phyloP scores from a whole-genome alignment of 1,140 invertebrate genomes.

The Schmidtea mediterranea region DNA sequence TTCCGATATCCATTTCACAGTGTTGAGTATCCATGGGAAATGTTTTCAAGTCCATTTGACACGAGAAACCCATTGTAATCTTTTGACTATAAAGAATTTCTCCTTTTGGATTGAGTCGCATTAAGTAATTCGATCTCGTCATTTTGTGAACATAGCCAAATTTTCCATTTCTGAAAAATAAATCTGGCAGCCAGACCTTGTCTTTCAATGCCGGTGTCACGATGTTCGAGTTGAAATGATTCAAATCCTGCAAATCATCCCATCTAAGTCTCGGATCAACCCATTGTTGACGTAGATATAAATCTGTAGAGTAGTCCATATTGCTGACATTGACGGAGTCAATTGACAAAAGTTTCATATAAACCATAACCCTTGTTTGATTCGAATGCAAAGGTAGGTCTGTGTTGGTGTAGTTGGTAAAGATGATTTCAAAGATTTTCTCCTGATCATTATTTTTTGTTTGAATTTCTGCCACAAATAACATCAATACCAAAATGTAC shows the following conservation, averaged over 20 bases:
- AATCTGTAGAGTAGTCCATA: background rate
- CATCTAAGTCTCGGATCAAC: slow-evolving; percentile 11
- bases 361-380: background rate
- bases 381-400: no score
- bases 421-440: no score
- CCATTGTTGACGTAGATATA: slow-evolving; percentile 1
- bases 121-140: slow-evolving; percentile 36
- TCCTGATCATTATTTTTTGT: no score
- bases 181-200: slow-evolving; percentile 36
- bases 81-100: slow-evolving; percentile 31
- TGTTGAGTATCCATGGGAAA: slow-evolving; percentile 83
- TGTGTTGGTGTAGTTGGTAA: no score
- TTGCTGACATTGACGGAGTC: background rate
- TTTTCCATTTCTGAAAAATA: slow-evolving; percentile 28
- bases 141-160: slow-evolving; percentile 13
- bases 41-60: slow-evolving; percentile 78
- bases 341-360: background rate
- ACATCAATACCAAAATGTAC: no score
- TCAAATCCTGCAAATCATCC: slow-evolving; percentile 7
- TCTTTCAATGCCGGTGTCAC: slow-evolving; percentile 10
- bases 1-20: slow-evolving; percentile 64
- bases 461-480: no score
- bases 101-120: slow-evolving; percentile 35
- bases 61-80: slow-evolving; percentile 26
- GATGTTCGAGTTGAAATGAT: slow-evolving; percentile 14